Evolutionary conservation across 2,797 vertebrate species (phyloP).

Genomic region (Argentina silus): DNA sequence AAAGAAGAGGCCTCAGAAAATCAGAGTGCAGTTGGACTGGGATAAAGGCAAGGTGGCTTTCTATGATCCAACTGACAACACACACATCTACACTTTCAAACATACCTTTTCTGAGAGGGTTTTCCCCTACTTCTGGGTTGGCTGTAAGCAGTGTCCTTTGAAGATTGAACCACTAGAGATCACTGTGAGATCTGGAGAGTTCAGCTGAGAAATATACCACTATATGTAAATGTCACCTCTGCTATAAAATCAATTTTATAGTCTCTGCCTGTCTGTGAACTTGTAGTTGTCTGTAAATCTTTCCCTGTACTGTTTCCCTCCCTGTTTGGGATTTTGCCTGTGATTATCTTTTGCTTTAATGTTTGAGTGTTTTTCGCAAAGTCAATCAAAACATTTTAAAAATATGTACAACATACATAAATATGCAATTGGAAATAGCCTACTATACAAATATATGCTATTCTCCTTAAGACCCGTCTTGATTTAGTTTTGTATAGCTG

Average conservation of each 20-base stretch:
- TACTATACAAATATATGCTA: no score
- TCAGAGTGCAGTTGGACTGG: slow-evolving; percentile 71
- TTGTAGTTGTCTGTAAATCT: no score
- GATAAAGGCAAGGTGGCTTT: slow-evolving; percentile 68
- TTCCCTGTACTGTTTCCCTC: no score
- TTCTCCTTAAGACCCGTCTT: no score
- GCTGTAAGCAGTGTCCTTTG: slow-evolving; percentile 68
- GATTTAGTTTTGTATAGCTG: no score
- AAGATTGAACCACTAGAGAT: slow-evolving; percentile 56
- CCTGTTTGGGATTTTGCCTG: no score
- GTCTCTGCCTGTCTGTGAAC: background rate
- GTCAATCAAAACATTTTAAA: background rate
- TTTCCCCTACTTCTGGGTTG: slow-evolving; percentile 77
- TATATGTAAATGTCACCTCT: background rate
- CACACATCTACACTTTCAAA: slow-evolving; percentile 74
- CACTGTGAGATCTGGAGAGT: slow-evolving; percentile 37
- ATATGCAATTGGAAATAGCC: no score
- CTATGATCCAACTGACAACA: slow-evolving; percentile 53
- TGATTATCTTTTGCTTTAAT: background rate
- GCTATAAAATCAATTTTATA: no score
- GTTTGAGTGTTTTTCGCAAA: background rate
- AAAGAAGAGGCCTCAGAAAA: slow-evolving; percentile 58
- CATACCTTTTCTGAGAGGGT: slow-evolving; percentile 62
- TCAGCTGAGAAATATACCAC: slow-evolving; percentile 23
- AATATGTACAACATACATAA: no score